These are phyloP conservation scores for Halichoeres trimaculatus DNA, from an alignment of 2,113 vertebrate genomes.

Conservation along the genomic window DNA sequence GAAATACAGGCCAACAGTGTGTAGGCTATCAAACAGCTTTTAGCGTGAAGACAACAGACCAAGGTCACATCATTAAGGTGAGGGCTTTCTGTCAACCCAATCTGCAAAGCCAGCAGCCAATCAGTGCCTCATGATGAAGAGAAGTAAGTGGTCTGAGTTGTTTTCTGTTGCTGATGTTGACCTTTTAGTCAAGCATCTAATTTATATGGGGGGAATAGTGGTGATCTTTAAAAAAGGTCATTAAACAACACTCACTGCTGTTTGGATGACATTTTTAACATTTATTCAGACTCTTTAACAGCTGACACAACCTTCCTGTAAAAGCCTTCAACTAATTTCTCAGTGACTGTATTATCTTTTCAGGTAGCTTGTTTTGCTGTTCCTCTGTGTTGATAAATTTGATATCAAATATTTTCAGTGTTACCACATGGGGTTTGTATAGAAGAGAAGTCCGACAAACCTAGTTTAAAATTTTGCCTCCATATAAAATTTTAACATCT, in stretches of 20 bases:
- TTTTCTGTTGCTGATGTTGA: not conserved
- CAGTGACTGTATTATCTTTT: not conserved
- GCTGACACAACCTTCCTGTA: no score
- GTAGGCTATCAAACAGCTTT: conserved; percentile 2
- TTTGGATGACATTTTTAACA: not conserved
- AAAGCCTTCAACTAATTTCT: no score
- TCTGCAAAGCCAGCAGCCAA: not conserved
- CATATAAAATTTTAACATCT: not conserved
- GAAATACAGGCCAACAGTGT: not conserved
- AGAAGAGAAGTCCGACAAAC: not conserved
- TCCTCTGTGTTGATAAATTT: no score
- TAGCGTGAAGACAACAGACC: not conserved
- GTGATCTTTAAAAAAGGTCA: not conserved
- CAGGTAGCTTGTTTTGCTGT: no score
- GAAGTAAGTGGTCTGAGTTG: not conserved
- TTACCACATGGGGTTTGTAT: no score
- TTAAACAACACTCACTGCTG: not conserved
- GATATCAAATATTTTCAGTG: no score
- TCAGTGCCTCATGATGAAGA: not conserved
- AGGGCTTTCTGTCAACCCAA: not conserved
- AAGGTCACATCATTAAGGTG: not conserved
- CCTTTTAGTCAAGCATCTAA: not conserved
- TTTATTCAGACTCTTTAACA: not conserved
- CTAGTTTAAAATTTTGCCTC: not conserved
- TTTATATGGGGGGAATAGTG: not conserved